These are phyloP conservation scores for Sardinella longiceps DNA, from an alignment of 2,797 vertebrate species.

Conservation along the genomic window DNA sequence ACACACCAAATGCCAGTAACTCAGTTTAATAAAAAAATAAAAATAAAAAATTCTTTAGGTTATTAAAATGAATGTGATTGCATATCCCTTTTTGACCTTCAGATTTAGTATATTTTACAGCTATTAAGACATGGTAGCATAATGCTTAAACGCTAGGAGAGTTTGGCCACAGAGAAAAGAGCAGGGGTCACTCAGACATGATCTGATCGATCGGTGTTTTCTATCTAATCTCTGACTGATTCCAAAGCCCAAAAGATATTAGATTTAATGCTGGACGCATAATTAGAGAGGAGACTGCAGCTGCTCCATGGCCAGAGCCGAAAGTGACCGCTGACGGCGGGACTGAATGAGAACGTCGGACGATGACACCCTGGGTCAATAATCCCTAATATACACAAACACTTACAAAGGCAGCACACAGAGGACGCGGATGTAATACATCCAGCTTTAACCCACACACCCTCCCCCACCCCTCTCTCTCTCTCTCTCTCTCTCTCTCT, in stretches of 20 bases:
- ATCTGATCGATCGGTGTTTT: constrained; percentile 16
- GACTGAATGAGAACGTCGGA: constrained; percentile 38
- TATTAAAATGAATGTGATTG: background rate
- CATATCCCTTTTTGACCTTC: background rate
- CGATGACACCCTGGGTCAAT: constrained; percentile 43
- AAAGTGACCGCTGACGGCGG: constrained; percentile 12
- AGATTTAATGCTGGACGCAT: background rate
- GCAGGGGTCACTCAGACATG: constrained; percentile 8
- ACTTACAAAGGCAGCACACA: constrained; percentile 44
- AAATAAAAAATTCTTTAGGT: too few relatives aligned
- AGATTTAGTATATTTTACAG: background rate
- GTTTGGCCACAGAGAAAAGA: background rate
- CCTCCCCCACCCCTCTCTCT: background rate
- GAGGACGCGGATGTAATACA: constrained; percentile 29
- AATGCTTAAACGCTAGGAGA: background rate
- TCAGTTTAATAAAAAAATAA: too few relatives aligned
- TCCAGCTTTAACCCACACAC: constrained; percentile 14
- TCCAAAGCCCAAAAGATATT: background rate
- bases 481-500: background rate
- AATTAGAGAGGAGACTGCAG: background rate
- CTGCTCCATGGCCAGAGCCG: background rate
- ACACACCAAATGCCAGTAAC: background rate
- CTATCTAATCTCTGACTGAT: background rate
- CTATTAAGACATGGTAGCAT: background rate
- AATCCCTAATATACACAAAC: constrained; percentile 50